Conservation (phyloP, 2,797 vertebrate genomes). For the Mycteria americana region DNA sequence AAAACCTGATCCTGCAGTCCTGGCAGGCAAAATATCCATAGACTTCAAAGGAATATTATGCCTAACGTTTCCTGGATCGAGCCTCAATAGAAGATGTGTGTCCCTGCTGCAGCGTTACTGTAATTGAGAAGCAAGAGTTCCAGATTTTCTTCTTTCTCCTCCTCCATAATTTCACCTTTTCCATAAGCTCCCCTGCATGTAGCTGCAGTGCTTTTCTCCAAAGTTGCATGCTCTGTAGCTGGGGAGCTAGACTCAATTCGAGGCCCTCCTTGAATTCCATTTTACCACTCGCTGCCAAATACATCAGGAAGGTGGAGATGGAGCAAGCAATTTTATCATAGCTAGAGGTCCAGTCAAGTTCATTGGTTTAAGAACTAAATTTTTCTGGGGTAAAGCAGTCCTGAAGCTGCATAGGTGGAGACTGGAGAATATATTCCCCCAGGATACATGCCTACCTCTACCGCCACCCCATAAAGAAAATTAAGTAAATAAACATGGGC, state of each 20-base stretch:
- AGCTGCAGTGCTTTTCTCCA: not conserved
- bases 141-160: slow-evolving; percentile 17
- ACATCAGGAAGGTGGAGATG: not conserved
- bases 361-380: not conserved
- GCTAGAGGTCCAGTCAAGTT: not conserved
- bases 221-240: rapidly evolving
- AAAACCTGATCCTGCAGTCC: not conserved
- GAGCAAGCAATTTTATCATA: not conserved
- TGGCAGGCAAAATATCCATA: slow-evolving; percentile 10
- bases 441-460: not conserved
- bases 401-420: not conserved
- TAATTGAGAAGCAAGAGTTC: not conserved
- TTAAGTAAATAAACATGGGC: not conserved
- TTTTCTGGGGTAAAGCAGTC: not conserved
- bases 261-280: not conserved
- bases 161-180: not conserved
- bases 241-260: not conserved
- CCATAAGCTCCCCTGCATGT: not conserved
- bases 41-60: slow-evolving; percentile 30
- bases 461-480: not conserved
- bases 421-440: not conserved
- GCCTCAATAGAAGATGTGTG: not conserved
- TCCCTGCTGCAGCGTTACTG: not conserved
- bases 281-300: not conserved
- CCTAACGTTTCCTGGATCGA: not conserved